These are phyloP conservation scores for Acestrorhynchus altus DNA, from an alignment of 2,797 vertebrate species.

Conservation along the genomic window DNA sequence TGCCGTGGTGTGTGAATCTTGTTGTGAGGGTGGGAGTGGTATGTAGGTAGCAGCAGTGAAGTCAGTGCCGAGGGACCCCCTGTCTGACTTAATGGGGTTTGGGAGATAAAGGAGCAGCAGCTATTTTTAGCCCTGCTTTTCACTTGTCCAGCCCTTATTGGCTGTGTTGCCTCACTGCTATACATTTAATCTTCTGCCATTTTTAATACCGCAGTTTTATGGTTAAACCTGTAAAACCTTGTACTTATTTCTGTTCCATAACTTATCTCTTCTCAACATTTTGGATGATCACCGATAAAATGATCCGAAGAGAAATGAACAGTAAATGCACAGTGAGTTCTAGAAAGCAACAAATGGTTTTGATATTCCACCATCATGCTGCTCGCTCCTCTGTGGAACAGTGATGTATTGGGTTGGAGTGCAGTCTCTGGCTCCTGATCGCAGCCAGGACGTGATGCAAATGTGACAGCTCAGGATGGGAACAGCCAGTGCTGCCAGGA, in stretches of 20 bases:
- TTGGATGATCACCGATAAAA: no score
- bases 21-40: slow-evolving; percentile 23
- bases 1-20: not conserved
- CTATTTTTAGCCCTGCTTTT: slow-evolving; percentile 78
- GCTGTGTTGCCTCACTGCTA: slow-evolving; percentile 49
- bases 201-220: not conserved
- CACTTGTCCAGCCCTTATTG: slow-evolving; percentile 62
- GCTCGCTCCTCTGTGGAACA: not conserved
- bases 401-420: slow-evolving; percentile 23
- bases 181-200: slow-evolving; percentile 35
- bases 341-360: not conserved
- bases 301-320: no score
- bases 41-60: slow-evolving; percentile 38
- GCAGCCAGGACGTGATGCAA: slow-evolving; percentile 38
- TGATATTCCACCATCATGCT: not conserved
- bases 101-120: slow-evolving; percentile 57
- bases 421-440: slow-evolving; percentile 16
- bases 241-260: not conserved
- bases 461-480: slow-evolving; percentile 46
- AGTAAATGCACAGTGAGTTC: not conserved
- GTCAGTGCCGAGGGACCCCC: slow-evolving; percentile 69
- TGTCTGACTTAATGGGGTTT: slow-evolving; percentile 68
- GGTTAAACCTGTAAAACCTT: not conserved
- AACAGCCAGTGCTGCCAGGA: slow-evolving; percentile 48
- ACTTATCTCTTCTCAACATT: not conserved